These are phyloP conservation scores for Phortica okadai DNA, from an alignment of 2,888 invertebrate species.

Conservation along the genomic window DNA sequence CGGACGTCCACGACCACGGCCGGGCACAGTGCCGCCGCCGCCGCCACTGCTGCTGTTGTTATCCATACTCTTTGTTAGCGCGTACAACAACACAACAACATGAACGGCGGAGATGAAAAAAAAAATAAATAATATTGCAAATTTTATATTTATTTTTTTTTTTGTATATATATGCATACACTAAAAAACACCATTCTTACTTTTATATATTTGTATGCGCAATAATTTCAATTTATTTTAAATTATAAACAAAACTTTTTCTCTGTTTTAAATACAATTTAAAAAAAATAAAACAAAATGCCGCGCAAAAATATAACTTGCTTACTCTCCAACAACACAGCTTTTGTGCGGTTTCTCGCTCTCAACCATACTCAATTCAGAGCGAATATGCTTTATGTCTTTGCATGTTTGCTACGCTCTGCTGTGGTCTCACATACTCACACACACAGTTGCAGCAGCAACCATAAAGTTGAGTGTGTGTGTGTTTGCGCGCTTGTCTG, in stretches of 20 bases:
- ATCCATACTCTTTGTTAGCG: constrained; percentile 3
- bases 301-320: neutral
- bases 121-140: too few relatives aligned
- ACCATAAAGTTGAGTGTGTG: neutral
- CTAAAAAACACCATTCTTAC: constrained; percentile 22
- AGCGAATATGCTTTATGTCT: neutral
- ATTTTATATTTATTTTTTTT: neutral
- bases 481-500: neutral
- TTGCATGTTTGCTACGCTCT: neutral
- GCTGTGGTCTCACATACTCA: neutral
- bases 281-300: constrained; percentile 33
- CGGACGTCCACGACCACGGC: constrained; percentile 66
- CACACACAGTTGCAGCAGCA: neutral
- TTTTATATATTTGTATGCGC: neutral
- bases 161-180: constrained; percentile 17
- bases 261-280: constrained; percentile 22
- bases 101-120: neutral
- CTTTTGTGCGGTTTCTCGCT: neutral
- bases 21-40: constrained; percentile 33
- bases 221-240: neutral
- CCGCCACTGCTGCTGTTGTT: neutral
- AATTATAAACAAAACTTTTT: neutral
- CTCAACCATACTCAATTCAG: neutral
- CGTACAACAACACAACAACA: too few relatives aligned
- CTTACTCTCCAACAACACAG: neutral